These are phyloP conservation scores for Dendroctonus ponderosae DNA, from an alignment of 1,140 invertebrate genomes.

Conservation along the genomic window DNA sequence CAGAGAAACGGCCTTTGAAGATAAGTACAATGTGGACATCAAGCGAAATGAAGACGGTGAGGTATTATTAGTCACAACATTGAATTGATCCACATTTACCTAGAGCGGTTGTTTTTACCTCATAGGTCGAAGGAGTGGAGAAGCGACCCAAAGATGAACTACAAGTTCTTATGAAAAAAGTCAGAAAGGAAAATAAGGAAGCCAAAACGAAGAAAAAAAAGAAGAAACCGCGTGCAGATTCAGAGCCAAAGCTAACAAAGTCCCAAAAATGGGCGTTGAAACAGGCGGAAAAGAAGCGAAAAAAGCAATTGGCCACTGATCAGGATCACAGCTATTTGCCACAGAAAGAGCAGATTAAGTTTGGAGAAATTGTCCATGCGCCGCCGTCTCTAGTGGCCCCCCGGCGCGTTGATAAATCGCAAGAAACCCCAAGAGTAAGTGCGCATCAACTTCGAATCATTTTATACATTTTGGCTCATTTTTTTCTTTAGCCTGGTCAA, in stretches of 20 bases:
- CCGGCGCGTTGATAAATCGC: slow-evolving; percentile 50
- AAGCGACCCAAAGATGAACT: slow-evolving; percentile 53
- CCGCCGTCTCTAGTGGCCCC: slow-evolving; percentile 60
- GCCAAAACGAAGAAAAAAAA: slow-evolving; percentile 50
- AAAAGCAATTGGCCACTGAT: slow-evolving; percentile 39
- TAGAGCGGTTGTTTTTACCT: slow-evolving; percentile 4
- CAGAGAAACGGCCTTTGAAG: slow-evolving; percentile 56
- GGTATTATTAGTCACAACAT: slow-evolving; percentile 30
- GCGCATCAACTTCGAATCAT: not conserved
- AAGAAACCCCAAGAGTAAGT: slow-evolving; percentile 52
- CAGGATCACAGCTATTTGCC: slow-evolving; percentile 49
- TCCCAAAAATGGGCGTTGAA: slow-evolving; percentile 54
- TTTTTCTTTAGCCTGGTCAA: slow-evolving; percentile 54
- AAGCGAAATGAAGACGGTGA: slow-evolving; percentile 54
- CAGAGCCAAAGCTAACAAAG: slow-evolving; percentile 50
- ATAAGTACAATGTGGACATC: slow-evolving; percentile 57
- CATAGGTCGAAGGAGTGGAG: slow-evolving; percentile 47
- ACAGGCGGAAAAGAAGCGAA: slow-evolving; percentile 52
- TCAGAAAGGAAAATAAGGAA: slow-evolving; percentile 45
- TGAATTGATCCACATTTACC: slow-evolving; percentile 14
- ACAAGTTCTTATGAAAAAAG: slow-evolving; percentile 47
- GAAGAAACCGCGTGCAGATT: slow-evolving; percentile 50
- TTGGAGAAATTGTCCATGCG: slow-evolving; percentile 66
- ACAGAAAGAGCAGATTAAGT: slow-evolving; percentile 59
- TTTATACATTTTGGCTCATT: not conserved